Evolutionary conservation across 1,140 invertebrate species (phyloP).

Genomic region (Bemisia tabaci): DNA sequence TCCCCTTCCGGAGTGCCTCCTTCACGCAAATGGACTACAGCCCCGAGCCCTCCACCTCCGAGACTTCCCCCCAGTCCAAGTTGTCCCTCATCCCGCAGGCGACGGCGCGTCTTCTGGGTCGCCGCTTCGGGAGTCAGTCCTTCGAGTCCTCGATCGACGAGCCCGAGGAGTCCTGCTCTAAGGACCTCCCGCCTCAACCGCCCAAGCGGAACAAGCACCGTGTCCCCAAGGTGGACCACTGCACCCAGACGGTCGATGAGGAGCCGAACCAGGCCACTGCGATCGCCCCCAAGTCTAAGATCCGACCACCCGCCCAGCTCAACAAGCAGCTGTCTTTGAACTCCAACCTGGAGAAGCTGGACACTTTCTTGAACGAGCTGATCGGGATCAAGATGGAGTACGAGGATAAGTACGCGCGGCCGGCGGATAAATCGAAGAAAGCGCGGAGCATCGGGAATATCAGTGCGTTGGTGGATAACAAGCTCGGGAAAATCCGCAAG

Average conservation of each 20-base stretch:
- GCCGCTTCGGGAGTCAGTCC: not conserved
- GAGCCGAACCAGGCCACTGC: not conserved
- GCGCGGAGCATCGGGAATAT: not conserved
- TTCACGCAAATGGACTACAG: constrained; percentile 66
- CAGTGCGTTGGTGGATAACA: not conserved
- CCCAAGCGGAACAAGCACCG: constrained; percentile 12
- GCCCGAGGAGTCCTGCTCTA: not conserved
- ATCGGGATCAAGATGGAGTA: constrained; percentile 3
- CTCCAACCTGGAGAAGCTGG: not conserved
- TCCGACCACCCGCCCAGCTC: not conserved
- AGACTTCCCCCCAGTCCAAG: not conserved
- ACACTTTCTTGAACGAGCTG: not conserved
- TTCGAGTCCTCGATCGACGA: not conserved
- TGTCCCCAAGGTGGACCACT: not conserved
- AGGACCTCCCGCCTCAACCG: constrained; percentile 9
- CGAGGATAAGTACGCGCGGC: not conserved
- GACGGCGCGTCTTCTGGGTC: not conserved
- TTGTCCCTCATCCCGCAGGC: not conserved
- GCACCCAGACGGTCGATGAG: not conserved
- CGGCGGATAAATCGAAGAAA: not conserved
- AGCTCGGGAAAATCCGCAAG: not conserved
- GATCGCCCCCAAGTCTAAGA: not conserved
- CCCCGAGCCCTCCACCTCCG: constrained; percentile 1
- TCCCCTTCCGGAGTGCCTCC: constrained; percentile 61
- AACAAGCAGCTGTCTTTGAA: not conserved